These are phyloP conservation scores for Elysia chlorotica DNA, from an alignment of 1,140 invertebrate genomes.

Conservation along the genomic window DNA sequence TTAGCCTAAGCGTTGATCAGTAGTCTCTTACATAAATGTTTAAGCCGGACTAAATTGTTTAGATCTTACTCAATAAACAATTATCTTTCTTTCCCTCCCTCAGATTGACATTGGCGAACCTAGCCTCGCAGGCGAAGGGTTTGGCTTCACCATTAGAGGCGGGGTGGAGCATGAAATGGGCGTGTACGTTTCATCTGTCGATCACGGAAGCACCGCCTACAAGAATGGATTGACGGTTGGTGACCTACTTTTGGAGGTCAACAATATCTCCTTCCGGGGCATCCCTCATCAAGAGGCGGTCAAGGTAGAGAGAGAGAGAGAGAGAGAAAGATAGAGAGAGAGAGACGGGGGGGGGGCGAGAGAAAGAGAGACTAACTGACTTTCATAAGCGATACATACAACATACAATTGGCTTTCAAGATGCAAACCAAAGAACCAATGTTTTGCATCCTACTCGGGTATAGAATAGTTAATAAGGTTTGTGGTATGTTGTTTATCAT, in stretches of 20 bases:
- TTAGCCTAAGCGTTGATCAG: too few species aligned
- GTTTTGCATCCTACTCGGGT: too few species aligned
- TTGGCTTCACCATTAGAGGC: conserved; percentile 54
- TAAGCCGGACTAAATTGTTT: too few species aligned
- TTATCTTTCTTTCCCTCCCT: too few species aligned
- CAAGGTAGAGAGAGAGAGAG: conserved; percentile 28
- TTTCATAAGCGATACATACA: too few species aligned
- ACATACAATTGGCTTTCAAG: too few species aligned
- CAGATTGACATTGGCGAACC: conserved; percentile 15
- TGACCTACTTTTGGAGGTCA: conserved; percentile 49
- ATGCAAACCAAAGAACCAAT: too few species aligned
- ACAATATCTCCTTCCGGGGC: conserved; percentile 47
- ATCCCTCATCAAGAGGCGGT: conserved; percentile 50
- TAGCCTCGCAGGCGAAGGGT: conserved; percentile 25
- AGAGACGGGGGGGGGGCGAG: neutral
- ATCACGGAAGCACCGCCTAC: conserved; percentile 39
- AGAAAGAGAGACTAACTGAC: neutral
- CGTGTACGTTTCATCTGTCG: conserved; percentile 48
- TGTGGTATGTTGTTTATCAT: too few species aligned
- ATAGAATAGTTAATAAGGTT: too few species aligned
- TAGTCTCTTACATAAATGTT: too few species aligned
- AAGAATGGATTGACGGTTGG: conserved; percentile 41
- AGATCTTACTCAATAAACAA: too few species aligned
- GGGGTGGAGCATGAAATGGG: conserved; percentile 51
- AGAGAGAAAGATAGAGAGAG: neutral